Base-by-base conservation (phyloP, 2,797 vertebrate species). In the Micromesistius poutassou region DNA sequence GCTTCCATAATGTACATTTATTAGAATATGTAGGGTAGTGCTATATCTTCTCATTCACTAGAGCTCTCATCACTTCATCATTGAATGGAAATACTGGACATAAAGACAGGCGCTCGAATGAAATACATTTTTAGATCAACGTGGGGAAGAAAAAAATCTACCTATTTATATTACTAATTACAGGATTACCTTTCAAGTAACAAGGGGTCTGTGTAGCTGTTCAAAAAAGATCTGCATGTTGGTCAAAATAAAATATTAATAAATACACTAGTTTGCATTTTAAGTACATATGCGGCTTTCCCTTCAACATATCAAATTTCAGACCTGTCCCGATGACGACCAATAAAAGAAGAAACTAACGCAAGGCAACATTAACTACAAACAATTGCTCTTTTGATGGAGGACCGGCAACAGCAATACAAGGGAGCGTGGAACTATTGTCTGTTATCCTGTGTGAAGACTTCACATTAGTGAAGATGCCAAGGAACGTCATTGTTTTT, bases 111-210 rank as follows among this genome's bases (percentile, higher is more conserved):
- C 74, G 81, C 90, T 87, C 83, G 87, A 79, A 84, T 89, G 82
- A 91, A 87, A 85, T 85, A 84, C 87, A 83, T 89, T 88, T 88
- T 87, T 84, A 90, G 91, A 91, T 87, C 88, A 90, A 90, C 72
- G 78, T 83, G 77, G 82, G 81, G 84, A 86, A 40, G 62, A 86
- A 90, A 85, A 81, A 86, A 78, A 31, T 42, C 91, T 93, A 93
- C 82, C 88, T 92, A 89, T 94, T 94, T 93, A 93, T 93, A 94
- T 93, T 93, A 94, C 86, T 94, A 94, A 93, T 93, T 93, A 94
- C 93, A 93, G 91, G 91, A 93, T 83, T 81, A 80, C 78, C 93
- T 90, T 81, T 92, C 90, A 89, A 93, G 77, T 90, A 89, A 91
- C 90, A 90, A 85, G 89, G 87, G 85, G 79, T 89, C 77, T 68